Conservation (phyloP, 1,140 invertebrate species). For the Atta colombica region DNA sequence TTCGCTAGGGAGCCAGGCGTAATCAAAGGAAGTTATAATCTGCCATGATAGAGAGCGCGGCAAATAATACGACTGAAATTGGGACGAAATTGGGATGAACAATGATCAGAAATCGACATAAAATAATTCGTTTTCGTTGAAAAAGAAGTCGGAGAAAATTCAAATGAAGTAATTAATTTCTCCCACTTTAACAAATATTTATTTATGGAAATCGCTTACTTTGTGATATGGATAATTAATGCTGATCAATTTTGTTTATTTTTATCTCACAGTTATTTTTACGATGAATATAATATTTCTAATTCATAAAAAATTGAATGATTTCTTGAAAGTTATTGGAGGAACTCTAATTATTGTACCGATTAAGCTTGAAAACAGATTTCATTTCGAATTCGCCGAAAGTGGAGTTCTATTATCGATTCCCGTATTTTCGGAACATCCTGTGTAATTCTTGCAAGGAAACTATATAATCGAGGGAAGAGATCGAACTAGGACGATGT, state of each 20-base stretch:
- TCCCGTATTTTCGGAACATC: constrained; percentile 37
- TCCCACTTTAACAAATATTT: constrained; percentile 47
- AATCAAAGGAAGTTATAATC: constrained; percentile 62
- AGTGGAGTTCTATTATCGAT: constrained; percentile 2
- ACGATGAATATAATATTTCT: constrained; percentile 17
- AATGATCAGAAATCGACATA: constrained; percentile 19
- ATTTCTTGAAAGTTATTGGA: constrained; percentile 32
- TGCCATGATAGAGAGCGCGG: constrained; percentile 7
- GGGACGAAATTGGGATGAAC: constrained; percentile 33
- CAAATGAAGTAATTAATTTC: constrained; percentile 8
- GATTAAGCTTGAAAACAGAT: constrained; percentile 27
- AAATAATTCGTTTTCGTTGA: background rate
- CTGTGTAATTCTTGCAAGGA: constrained; percentile 27
- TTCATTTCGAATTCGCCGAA: constrained; percentile 27
- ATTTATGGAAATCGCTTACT: constrained; percentile 13
- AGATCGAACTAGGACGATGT: constrained; percentile 50
- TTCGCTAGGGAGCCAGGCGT: constrained; percentile 33
- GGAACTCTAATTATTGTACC: constrained; percentile 42
- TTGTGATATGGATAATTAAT: constrained; percentile 31
- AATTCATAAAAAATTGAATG: constrained; percentile 12
- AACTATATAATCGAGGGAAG: constrained; percentile 58
- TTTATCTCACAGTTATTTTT: background rate
- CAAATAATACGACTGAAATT: constrained; percentile 60
- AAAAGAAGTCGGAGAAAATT: constrained; percentile 9
- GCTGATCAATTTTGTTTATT: constrained; percentile 6